Conservation (phyloP, 37 sponge, comb jelly and placozoan genomes). For the Lycopodina hypogea region DNA sequence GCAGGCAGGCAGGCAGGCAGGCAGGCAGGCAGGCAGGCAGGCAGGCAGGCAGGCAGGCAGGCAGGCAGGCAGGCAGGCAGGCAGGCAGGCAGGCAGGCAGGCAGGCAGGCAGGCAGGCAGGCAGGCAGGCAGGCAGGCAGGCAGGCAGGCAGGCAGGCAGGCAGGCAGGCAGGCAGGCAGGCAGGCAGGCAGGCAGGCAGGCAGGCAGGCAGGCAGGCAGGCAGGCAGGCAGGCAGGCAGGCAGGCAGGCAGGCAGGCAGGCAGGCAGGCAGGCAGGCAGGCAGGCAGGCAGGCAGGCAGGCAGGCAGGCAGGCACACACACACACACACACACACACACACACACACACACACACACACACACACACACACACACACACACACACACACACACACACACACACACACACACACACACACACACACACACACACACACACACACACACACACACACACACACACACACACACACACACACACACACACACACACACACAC, state of each 20-base stretch:
- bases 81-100: background rate
- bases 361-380: background rate
- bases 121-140: background rate
- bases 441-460: conserved; percentile 16
- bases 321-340: background rate
- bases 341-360: background rate
- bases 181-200: background rate
- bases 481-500: background rate
- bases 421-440: conserved; percentile 21
- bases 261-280: no score
- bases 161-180: background rate
- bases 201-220: background rate
- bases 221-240: background rate
- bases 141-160: background rate
- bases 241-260: no score
- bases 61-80: background rate
- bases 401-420: no score
- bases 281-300: no score
- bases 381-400: background rate
- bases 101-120: no score
- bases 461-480: conserved; percentile 20
- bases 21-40: background rate
- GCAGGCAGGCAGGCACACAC: no score
- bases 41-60: background rate
- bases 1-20: background rate